These are phyloP conservation scores for Eulemur rufifrons DNA, from an alignment of 2,113 vertebrate genomes.

Conservation along the genomic window DNA sequence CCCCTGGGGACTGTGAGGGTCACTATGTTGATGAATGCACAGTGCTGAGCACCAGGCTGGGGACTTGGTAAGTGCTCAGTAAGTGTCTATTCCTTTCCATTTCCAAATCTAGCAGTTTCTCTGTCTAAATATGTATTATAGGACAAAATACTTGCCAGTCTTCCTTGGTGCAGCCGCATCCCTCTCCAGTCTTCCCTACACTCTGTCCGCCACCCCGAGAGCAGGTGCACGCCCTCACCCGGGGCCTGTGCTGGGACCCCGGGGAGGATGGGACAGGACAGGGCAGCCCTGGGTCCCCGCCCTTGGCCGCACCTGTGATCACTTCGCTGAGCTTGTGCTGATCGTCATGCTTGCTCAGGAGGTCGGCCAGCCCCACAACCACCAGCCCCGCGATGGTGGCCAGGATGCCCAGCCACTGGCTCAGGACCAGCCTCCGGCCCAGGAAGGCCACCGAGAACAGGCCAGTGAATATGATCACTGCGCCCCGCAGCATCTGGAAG, in stretches of 20 bases:
- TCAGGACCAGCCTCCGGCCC: slow-evolving; percentile 86
- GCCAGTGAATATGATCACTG: slow-evolving; percentile 95
- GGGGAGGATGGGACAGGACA: neutral
- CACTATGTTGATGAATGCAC: neutral
- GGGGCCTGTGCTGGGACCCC: neutral
- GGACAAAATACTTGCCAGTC: neutral
- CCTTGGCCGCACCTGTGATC: slow-evolving; percentile 87
- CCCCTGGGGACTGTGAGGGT: neutral
- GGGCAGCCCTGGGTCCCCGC: neutral
- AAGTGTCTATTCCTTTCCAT: fast-evolving
- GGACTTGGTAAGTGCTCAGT: neutral
- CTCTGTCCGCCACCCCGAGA: neutral
- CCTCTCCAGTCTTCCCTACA: neutral
- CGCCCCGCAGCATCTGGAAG: slow-evolving; percentile 97
- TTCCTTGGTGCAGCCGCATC: neutral
- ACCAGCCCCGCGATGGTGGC: slow-evolving; percentile 94
- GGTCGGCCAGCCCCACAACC: slow-evolving; percentile 92
- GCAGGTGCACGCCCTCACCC: neutral
- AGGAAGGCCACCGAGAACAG: slow-evolving; percentile 95
- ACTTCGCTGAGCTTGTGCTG: slow-evolving; percentile 89
- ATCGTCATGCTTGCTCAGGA: slow-evolving; percentile 80
- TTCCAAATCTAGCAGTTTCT: neutral
- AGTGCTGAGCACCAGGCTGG: neutral
- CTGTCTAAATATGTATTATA: no score
- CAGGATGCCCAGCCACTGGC: slow-evolving; percentile 94